Evolutionary conservation across 2,113 vertebrate genomes (phyloP).

Genomic region (Lycocorax pyrrhopterus): DNA sequence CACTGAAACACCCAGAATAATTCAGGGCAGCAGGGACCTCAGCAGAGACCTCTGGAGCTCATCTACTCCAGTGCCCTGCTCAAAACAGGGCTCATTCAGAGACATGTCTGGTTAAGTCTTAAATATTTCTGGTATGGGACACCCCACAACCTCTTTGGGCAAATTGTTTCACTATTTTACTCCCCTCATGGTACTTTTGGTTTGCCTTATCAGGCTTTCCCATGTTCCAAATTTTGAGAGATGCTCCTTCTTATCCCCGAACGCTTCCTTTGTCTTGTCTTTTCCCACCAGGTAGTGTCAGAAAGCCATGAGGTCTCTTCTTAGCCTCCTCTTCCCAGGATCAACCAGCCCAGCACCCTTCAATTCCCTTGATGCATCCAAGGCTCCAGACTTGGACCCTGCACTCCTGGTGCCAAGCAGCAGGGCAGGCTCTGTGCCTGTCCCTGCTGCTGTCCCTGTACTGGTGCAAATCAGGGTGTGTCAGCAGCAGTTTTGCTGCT

Average conservation of each 20-base stretch:
- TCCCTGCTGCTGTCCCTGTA: neutral
- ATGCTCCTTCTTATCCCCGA: neutral
- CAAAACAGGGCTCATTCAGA: neutral
- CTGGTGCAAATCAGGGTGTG: neutral
- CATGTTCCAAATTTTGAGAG: neutral
- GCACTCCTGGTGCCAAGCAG: accelerated
- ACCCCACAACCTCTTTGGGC: neutral
- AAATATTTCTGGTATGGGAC: neutral
- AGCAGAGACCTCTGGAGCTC: neutral
- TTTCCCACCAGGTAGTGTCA: neutral
- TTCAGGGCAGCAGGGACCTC: neutral
- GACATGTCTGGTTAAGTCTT: neutral
- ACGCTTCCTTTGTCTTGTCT: neutral
- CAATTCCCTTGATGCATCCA: accelerated
- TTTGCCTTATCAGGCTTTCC: neutral
- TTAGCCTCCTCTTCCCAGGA: neutral
- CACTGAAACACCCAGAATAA: neutral
- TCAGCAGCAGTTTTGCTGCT: neutral
- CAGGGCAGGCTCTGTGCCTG: accelerated
- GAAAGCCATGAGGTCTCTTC: neutral
- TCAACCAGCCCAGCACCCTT: neutral
- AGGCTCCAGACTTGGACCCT: neutral
- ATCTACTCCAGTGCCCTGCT: neutral
- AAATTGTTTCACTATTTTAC: neutral
- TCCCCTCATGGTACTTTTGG: neutral